Base-by-base conservation (phyloP, 2,888 invertebrate species). In the Hemicrepidius hirtus region DNA sequence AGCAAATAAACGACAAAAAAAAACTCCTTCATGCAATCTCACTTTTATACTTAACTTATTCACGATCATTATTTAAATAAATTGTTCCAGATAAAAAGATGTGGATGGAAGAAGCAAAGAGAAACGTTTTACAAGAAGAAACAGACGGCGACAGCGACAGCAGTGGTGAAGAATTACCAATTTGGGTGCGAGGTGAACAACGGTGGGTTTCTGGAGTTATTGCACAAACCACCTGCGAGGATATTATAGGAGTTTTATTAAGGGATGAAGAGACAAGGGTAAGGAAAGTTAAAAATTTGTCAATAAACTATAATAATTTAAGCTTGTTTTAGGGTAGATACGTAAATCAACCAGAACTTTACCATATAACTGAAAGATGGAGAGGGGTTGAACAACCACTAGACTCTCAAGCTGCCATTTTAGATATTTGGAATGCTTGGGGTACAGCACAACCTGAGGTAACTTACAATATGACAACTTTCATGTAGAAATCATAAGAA, bases 341-440 rank as follows among this genome's bases (percentile, higher is more conserved):
- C 71, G 82, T 85, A 41, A 84, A 83, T 60, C 75, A 75, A 72
- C 75, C 84, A 66, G 85, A 86, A 73, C 82, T 85, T 72, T 94
- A 93, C 89, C 91, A 92, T 83, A 90, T 94, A 81, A 92, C 94
- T 41, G 94, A 94, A 85, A 86, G 93, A 82, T 92, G 94, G 94
- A 88, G 94, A 82, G 92, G 93, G 79, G 92, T 95, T 70, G 95
- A 93, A 86, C 90, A 91, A 79, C 92, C 91, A 62, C 86, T 93
- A 76, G 92, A 91, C 68, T 91, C 92, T 32, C 90, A 92, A 79
- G 92, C 93, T 59, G 90, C 91, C 69, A 93, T 95, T 75, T 87
- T 95, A 69, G 93, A 94, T 81, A 92, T 95, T 62, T 90, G 95
- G 89, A 92, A 92, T 73, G 93, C 94, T 24, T 95, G 95, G 95